These are phyloP conservation scores for Podilymbus podiceps DNA, from an alignment of 2,113 vertebrate genomes.

Conservation along the genomic window DNA sequence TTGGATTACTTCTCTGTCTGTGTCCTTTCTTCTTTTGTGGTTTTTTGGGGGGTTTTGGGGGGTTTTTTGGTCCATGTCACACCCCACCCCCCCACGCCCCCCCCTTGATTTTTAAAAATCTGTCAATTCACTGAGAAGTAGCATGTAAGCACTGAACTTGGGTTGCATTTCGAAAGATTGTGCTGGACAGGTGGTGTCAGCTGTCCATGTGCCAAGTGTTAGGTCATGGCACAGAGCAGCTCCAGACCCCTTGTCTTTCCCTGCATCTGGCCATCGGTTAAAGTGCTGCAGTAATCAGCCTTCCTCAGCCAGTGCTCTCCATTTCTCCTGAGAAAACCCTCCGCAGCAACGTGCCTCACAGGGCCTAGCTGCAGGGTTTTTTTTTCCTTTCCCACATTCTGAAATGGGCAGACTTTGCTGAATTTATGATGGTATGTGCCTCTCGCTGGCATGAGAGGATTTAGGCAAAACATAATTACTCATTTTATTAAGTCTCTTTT, in stretches of 20 bases:
- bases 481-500: slow-evolving; percentile 34
- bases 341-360: not conserved
- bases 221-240: not conserved
- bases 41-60: not conserved
- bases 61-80: too few relatives aligned
- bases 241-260: not conserved
- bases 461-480: slow-evolving; percentile 31
- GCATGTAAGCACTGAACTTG: not conserved
- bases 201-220: not conserved
- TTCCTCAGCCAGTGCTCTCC: not conserved
- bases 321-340: not conserved
- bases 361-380: not conserved
- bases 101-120: not conserved
- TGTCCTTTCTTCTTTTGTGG: not conserved
- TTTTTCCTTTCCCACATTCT: not conserved
- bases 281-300: not conserved
- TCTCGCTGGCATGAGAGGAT: not conserved
- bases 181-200: not conserved
- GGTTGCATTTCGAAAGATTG: not conserved
- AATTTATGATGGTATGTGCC: not conserved
- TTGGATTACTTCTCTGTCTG: not conserved
- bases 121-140: not conserved
- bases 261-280: not conserved
- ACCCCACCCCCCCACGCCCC: too few relatives aligned
- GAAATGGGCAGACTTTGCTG: not conserved